A percentile compares a stretch with the other conserved stretches of the same genome.
Conservation (phyloP, 2,797 vertebrate species). For the Gobionotothen gibberifrons region DNA sequence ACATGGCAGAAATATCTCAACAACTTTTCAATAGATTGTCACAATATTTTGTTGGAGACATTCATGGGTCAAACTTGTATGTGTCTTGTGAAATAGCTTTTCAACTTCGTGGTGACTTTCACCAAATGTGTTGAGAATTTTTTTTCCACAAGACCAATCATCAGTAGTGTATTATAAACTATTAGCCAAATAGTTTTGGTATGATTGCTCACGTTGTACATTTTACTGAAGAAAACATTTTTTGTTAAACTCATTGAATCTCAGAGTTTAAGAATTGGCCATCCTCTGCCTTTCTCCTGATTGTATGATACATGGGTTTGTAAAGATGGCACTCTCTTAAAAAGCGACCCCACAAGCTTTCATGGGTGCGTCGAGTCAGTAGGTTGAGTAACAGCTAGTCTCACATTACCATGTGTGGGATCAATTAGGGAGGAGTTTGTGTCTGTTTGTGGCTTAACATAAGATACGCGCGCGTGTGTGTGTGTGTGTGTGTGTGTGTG, state of each 20-base stretch:
- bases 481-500: neutral
- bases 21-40: no score
- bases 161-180: neutral
- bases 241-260: neutral
- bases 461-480: constrained; percentile 4
- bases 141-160: no score
- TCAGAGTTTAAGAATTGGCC: constrained; percentile 14
- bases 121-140: no score
- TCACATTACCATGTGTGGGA: constrained; percentile 75
- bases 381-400: constrained; percentile 67
- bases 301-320: constrained; percentile 29
- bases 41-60: no score
- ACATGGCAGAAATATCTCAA: neutral
- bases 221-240: neutral
- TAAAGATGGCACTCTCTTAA: constrained; percentile 56
- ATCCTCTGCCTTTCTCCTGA: constrained; percentile 7
- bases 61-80: no score
- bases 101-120: no score
- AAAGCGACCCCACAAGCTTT: constrained; percentile 43
- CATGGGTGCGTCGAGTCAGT: constrained; percentile 72
- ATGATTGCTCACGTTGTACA: neutral
- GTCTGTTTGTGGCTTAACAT: constrained; percentile 45
- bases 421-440: constrained; percentile 74
- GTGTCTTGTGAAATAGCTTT: no score
- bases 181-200: neutral